These are phyloP conservation scores for Lysiphlebus fabarum DNA, from an alignment of 1,140 invertebrate genomes.

Conservation along the genomic window DNA sequence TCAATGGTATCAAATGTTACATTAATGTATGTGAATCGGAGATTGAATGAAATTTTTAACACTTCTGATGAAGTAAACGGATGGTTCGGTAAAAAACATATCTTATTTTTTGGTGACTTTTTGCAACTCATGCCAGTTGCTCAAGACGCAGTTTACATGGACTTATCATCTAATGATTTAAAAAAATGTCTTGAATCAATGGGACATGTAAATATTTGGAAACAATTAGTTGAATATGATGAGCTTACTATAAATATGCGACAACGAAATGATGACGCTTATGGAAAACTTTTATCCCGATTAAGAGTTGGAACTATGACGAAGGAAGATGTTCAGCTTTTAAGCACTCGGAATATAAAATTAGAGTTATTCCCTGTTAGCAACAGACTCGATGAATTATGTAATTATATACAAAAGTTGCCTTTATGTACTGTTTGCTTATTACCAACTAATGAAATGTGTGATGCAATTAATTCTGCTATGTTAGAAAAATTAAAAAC, in stretches of 20 bases:
- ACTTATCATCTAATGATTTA: no score
- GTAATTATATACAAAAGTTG: no score
- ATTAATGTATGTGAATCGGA: slow-evolving; percentile 24
- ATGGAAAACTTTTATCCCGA: slow-evolving; percentile 27
- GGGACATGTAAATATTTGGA: no score
- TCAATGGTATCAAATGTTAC: slow-evolving; percentile 38
- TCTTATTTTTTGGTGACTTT: slow-evolving; percentile 13
- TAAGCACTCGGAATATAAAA: slow-evolving; percentile 24
- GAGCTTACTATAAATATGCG: slow-evolving; percentile 35
- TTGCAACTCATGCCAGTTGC: no score
- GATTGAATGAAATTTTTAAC: slow-evolving; percentile 27
- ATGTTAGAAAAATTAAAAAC: no score
- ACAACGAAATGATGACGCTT: slow-evolving; percentile 29
- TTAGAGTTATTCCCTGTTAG: neutral
- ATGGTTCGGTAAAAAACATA: slow-evolving; percentile 12
- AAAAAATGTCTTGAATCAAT: no score
- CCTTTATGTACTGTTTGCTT: no score
- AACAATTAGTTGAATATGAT: no score
- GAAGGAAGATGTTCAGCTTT: slow-evolving; percentile 24
- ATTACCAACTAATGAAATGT: no score
- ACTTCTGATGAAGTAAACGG: slow-evolving; percentile 18
- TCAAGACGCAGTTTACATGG: no score
- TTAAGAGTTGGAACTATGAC: slow-evolving; percentile 34
- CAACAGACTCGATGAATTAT: no score
- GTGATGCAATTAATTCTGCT: no score